A percentile compares a stretch with the other conserved stretches of the same genome.
These are phyloP conservation scores for Drosophila imparisetae DNA, from an alignment of 2,888 invertebrate species.

Conservation along the genomic window DNA sequence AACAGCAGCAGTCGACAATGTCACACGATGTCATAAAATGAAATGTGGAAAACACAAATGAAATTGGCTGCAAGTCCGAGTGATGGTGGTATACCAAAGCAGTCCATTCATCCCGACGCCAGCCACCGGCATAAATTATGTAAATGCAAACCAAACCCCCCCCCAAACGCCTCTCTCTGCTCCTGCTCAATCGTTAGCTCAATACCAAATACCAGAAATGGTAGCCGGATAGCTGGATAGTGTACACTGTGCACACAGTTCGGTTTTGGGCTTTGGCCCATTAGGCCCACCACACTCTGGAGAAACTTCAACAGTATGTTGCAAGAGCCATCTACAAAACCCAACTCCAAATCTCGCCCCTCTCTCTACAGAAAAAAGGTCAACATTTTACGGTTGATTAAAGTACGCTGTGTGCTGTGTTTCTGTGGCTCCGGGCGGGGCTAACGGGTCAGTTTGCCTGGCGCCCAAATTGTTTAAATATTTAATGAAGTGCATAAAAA, in stretches of 20 bases:
- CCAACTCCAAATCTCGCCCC: slow-evolving; percentile 2
- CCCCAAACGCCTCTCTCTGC: slow-evolving; percentile 3
- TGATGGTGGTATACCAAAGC: slow-evolving; percentile 11
- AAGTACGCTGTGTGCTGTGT: slow-evolving; percentile 58
- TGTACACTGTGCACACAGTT: slow-evolving; percentile 31
- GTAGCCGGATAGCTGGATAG: slow-evolving; percentile 47
- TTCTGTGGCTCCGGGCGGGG: slow-evolving; percentile 38
- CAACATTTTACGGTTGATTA: slow-evolving; percentile 81
- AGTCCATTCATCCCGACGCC: slow-evolving; percentile 22
- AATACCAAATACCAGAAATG: slow-evolving; percentile 31
- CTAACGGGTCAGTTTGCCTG: slow-evolving; percentile 27
- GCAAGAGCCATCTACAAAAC: slow-evolving; percentile 54
- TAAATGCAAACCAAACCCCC: slow-evolving; percentile 67
- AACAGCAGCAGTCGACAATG: slow-evolving; percentile 54
- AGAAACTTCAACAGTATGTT: slow-evolving; percentile 72
- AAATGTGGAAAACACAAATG: slow-evolving; percentile 66
- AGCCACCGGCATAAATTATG: slow-evolving; percentile 80
- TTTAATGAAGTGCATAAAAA: slow-evolving; percentile 77
- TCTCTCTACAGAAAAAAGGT: slow-evolving; percentile 50
- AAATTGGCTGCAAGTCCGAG: slow-evolving; percentile 52
- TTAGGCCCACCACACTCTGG: slow-evolving; percentile 62
- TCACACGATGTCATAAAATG: slow-evolving; percentile 73
- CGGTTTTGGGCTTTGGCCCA: slow-evolving; percentile 50
- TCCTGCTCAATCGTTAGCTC: slow-evolving; percentile 29
- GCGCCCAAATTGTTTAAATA: slow-evolving; percentile 74